These are phyloP conservation scores for Pelobates fuscus DNA, from an alignment of 2,113 vertebrate species.

Conservation along the genomic window DNA sequence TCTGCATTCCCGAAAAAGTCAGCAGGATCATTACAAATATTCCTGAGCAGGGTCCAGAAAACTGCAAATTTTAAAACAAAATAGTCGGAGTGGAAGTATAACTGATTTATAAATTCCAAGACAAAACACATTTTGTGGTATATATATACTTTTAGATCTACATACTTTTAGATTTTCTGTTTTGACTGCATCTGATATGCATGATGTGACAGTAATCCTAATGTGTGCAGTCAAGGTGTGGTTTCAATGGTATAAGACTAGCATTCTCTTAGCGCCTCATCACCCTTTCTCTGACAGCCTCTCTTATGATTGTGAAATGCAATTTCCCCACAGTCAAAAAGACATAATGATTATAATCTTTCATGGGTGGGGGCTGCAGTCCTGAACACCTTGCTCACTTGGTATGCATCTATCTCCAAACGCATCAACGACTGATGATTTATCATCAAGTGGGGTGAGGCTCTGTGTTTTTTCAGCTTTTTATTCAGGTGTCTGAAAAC, in stretches of 20 bases:
- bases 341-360: constrained; percentile 29
- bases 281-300: no score
- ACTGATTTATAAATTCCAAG: no score
- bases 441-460: constrained; percentile 27
- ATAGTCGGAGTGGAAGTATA: no score
- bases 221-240: constrained; percentile 33
- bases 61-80: no score
- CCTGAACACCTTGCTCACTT: constrained; percentile 9
- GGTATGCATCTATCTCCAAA: constrained; percentile 23
- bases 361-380: constrained; percentile 4
- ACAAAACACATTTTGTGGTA: no score
- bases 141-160: no score
- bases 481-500: constrained; percentile 19
- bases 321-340: not conserved
- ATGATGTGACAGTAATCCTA: constrained; percentile 24
- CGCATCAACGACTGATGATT: constrained; percentile 20
- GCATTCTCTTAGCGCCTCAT: constrained; percentile 34
- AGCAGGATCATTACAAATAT: no score
- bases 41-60: no score
- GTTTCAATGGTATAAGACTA: constrained; percentile 8
- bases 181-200: not conserved
- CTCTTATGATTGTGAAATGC: constrained; percentile 19
- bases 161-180: no score
- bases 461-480: constrained; percentile 27
- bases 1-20: no score